Evolutionary conservation across 2,888 invertebrate species (phyloP), one percentile per base, ranked within the genome.

Genomic region (Leistus spinibarbis): DNA sequence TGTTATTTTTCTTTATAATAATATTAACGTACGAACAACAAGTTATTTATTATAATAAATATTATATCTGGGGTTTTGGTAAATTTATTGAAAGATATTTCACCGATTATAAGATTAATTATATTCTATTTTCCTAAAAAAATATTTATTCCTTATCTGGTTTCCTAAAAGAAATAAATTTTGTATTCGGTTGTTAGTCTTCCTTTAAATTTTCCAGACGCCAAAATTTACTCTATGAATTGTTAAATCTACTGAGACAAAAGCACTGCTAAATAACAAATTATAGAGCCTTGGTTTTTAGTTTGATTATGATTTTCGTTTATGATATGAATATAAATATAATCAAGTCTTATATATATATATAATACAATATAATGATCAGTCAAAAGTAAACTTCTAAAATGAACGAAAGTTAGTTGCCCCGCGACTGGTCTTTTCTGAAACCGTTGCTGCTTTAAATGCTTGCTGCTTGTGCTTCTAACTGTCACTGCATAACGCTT

Each of bases 401-500:
- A 75, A 75, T 57, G 67, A 76, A 76, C 71, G 72, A 84, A 13
- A 86, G 88, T 89, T 89, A 89, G 88, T 89, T 89, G 89, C 89
- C 89, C 88, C 84, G 82, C 84, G 89, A 89, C 89, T 90, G 90
- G 90, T 90, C 90, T 90, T 90, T 90, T 90, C 90, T 90, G 90
- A 90, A 90, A 90, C 89, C 86, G 86, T 88, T 88, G 85, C 85
- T 86, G 85, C 84, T 84, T 82, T 68, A 76, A 82, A 81, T 83
- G 79, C 81, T 82, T 75, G 71, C 73, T 75, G 74, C 71, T 72
- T 69, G 62, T 62, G 62, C 68, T 68, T 68, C 68, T 74, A 63
- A 69, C 63, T 75, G 75, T 75, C 75, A 75, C 75, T 75, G 75
- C 75, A 75, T 75, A 68, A 40, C 62, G 75, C 75, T 75, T 75